A percentile compares a stretch with the other conserved stretches of the same genome.
Conservation (phyloP, 2,888 invertebrate genomes). For the Hirudinaria manillensis region DNA sequence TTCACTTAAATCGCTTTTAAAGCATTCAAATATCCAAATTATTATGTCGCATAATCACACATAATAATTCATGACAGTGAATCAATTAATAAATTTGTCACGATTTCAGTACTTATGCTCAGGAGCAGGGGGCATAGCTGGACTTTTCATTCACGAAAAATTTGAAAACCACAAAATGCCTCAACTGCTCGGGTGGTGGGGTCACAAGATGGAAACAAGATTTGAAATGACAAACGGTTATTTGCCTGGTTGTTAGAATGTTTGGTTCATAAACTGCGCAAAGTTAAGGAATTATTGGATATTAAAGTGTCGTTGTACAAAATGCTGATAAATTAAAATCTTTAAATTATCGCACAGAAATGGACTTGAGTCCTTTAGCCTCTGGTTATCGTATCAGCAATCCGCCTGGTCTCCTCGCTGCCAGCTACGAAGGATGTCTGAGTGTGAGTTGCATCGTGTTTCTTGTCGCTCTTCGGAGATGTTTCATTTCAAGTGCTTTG, state of each 20-base stretch:
- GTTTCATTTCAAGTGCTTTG: no score
- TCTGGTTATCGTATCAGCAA: constrained; percentile 58
- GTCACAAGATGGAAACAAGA: constrained; percentile 56
- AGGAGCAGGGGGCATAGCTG: constrained; percentile 58
- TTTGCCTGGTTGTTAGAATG: neutral
- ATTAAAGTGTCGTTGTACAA: no score
- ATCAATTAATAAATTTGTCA: no score
- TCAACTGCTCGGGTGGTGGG: constrained; percentile 61
- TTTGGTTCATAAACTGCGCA: no score
- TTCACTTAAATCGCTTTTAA: no score
- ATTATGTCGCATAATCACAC: no score
- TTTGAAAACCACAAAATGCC: constrained; percentile 51
- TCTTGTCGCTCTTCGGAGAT: no score
- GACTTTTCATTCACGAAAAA: constrained; percentile 57
- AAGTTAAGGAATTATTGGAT: no score
- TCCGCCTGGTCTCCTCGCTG: constrained; percentile 57
- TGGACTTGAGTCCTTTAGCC: constrained; percentile 52
- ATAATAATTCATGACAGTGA: no score
- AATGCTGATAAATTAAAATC: no score
- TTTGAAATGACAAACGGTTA: constrained; percentile 58
- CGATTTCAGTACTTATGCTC: constrained; percentile 55
- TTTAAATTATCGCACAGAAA: neutral
- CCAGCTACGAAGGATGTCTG: constrained; percentile 55
- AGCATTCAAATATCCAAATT: no score
- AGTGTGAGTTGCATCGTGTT: constrained; percentile 45